Conservation (phyloP, 30 jellyfish, hydroid and myxozoan genomes). For the Hydractinia symbiolongicarpus region DNA sequence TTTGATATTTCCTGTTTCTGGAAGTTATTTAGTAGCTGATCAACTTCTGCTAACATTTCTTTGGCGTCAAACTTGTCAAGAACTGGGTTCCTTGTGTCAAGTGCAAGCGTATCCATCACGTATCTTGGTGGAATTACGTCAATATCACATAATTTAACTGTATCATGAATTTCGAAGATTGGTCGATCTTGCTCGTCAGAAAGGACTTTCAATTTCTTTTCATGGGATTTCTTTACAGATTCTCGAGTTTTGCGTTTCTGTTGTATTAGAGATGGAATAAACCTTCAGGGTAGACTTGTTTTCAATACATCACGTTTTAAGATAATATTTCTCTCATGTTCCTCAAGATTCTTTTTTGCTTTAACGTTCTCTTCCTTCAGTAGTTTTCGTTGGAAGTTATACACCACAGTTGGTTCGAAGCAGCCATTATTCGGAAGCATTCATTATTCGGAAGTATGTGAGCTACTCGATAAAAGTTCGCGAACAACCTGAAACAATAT, state of each 20-base stretch:
- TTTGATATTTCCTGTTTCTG: not conserved
- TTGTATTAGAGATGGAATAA: too few species aligned
- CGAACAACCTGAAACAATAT: too few species aligned
- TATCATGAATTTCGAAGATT: not conserved
- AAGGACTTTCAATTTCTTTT: not conserved
- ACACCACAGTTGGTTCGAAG: not conserved
- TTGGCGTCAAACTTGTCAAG: too few species aligned
- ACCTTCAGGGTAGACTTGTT: too few species aligned
- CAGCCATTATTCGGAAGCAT: not conserved
- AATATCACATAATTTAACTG: too few species aligned
- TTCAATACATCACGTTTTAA: not conserved
- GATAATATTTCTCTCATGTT: not conserved
- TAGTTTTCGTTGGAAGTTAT: too few species aligned
- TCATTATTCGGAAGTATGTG: too few species aligned
- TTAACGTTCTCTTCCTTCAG: not conserved
- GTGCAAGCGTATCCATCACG: too few species aligned
- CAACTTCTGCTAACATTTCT: not conserved
- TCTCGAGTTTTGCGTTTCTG: too few species aligned
- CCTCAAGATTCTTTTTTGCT: not conserved
- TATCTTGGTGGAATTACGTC: too few species aligned
- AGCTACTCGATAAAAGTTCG: too few species aligned
- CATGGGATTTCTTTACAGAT: not conserved
- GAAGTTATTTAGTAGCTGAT: not conserved
- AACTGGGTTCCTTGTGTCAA: too few species aligned
- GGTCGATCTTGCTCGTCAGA: slow-evolving; percentile 2